These are phyloP conservation scores for Acromyrmex charruanus DNA, from an alignment of 1,140 invertebrate genomes.

Conservation along the genomic window DNA sequence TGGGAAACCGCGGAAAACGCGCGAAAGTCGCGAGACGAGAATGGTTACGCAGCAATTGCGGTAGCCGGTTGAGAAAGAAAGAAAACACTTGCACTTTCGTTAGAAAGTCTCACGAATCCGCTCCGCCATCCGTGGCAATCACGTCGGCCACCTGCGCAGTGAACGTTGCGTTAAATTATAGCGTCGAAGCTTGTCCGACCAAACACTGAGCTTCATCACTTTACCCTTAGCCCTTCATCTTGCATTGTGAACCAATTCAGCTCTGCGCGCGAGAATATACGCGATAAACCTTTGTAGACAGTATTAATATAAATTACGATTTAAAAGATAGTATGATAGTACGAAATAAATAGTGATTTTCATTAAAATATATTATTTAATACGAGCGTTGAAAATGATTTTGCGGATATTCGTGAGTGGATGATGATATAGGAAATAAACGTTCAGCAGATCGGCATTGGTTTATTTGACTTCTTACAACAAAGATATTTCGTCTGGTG, in stretches of 20 bases:
- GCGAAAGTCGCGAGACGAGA: constrained; percentile 74
- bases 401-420: neutral
- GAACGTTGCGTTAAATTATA: constrained; percentile 58
- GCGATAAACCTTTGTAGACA: neutral
- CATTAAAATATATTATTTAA: neutral
- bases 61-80: constrained; percentile 79
- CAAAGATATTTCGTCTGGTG: constrained; percentile 27
- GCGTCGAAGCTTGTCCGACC: constrained; percentile 61
- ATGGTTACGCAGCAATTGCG: constrained; percentile 79
- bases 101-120: constrained; percentile 84
- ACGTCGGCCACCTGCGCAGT: constrained; percentile 48
- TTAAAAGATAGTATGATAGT: neutral
- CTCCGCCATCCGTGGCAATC: constrained; percentile 82
- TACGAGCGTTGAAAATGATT: neutral
- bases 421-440: neutral
- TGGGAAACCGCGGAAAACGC: constrained; percentile 83
- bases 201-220: constrained; percentile 70
- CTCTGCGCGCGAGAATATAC: neutral
- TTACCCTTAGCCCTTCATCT: constrained; percentile 62
- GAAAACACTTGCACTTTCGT: constrained; percentile 86
- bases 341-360: neutral
- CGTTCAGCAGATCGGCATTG: neutral
- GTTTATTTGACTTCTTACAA: constrained; percentile 17
- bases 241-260: neutral
- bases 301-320: constrained; percentile 7